Evolutionary conservation across 2,113 vertebrate genomes (phyloP).

Genomic region (Centropus unirufus): DNA sequence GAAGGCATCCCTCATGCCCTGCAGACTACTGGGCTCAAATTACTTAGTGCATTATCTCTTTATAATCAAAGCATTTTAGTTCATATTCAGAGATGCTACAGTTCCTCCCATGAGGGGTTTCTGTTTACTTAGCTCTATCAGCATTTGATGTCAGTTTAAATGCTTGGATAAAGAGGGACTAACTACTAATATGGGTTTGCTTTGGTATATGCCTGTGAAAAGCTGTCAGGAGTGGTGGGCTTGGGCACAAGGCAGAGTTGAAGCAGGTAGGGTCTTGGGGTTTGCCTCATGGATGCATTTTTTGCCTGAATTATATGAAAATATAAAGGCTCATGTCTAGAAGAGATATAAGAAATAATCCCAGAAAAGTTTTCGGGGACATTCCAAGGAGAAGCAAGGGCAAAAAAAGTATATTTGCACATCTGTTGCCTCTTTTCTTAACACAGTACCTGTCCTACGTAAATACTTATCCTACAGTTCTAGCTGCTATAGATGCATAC

Average conservation of each 20-base stretch:
- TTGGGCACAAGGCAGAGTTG: neutral
- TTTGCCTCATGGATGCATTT: neutral
- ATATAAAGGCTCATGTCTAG: neutral
- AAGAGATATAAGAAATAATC: neutral
- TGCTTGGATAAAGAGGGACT: neutral
- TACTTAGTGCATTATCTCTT: conserved; percentile 48
- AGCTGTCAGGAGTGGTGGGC: neutral
- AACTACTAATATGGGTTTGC: neutral
- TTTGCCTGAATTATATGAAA: neutral
- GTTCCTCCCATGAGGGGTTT: neutral
- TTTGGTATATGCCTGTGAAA: neutral
- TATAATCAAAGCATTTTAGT: conserved; percentile 53
- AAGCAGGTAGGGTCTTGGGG: neutral
- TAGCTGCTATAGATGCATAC: neutral
- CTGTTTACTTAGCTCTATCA: conserved; percentile 5
- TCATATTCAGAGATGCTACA: conserved; percentile 16
- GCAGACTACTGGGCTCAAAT: conserved; percentile 32
- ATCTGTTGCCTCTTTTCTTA: neutral
- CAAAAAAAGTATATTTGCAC: neutral
- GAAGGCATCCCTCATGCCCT: neutral
- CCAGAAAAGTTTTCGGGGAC: neutral
- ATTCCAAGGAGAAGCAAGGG: neutral
- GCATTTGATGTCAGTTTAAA: neutral
- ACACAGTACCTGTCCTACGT: neutral
- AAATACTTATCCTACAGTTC: neutral